A percentile compares a stretch with the other conserved stretches of the same genome.
Conservation (phyloP, 2,888 invertebrate species). For the Penaeus monodon region DNA sequence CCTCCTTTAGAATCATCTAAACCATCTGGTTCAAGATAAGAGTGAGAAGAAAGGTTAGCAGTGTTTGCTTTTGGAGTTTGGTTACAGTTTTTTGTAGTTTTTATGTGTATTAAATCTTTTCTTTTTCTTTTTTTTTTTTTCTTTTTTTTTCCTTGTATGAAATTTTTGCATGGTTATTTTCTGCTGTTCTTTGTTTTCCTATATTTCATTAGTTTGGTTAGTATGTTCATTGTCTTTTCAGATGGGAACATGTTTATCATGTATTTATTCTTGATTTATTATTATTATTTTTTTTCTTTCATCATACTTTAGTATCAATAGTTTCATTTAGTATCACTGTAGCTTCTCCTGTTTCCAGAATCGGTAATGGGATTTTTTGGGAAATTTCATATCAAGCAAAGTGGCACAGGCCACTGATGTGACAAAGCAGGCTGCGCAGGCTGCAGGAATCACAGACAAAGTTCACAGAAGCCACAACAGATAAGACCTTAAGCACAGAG, state of each 20-base stretch:
- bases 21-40: constrained; percentile 2
- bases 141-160: not conserved
- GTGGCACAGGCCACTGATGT: constrained; percentile 22
- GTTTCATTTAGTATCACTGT: too few species aligned
- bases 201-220: too few species aligned
- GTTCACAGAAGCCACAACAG: constrained; percentile 1
- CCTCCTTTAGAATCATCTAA: not conserved
- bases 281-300: too few species aligned
- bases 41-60: constrained; percentile 34
- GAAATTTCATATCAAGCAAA: constrained; percentile 38
- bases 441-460: not conserved
- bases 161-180: too few species aligned
- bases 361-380: constrained; percentile 50
- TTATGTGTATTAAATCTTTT: not conserved
- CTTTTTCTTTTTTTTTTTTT: too few species aligned
- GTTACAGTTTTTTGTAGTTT: not conserved
- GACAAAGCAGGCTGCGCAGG: constrained; percentile 29
- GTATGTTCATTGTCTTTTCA: too few species aligned
- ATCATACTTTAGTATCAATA: not conserved
- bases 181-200: too few species aligned
- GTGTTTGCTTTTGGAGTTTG: not conserved
- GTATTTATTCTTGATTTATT: too few species aligned
- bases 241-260: too few species aligned
- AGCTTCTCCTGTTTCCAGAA: constrained; percentile 25
- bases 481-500: not conserved